These are phyloP conservation scores for Pao palembangensis DNA, from an alignment of 2,113 vertebrate genomes.

Conservation along the genomic window DNA sequence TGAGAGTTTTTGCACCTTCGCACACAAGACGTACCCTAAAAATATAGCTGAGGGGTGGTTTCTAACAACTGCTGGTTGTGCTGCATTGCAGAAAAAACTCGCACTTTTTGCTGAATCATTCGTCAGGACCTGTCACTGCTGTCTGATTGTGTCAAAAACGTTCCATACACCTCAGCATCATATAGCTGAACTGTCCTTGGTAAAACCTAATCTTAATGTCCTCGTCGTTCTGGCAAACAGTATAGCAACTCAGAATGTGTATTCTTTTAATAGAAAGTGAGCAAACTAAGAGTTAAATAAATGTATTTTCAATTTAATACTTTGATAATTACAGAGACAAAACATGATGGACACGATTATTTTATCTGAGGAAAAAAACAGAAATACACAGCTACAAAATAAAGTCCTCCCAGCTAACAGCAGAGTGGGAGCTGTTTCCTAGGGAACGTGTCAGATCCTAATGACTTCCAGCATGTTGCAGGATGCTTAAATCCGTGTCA, in stretches of 20 bases:
- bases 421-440: slow-evolving; percentile 50
- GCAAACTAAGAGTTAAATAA: slow-evolving; percentile 19
- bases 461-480: slow-evolving; percentile 43
- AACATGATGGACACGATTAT: slow-evolving; percentile 10
- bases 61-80: background rate
- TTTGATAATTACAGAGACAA: background rate
- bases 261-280: slow-evolving; percentile 34
- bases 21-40: background rate
- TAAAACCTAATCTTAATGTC: too few species aligned
- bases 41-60: background rate
- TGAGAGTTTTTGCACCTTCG: background rate
- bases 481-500: slow-evolving; percentile 38
- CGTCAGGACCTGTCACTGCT: too few species aligned
- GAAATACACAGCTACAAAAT: slow-evolving; percentile 11
- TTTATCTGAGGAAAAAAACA: slow-evolving; percentile 16
- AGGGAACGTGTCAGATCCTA: slow-evolving; percentile 45
- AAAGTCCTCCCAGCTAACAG: slow-evolving; percentile 3
- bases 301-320: slow-evolving; percentile 5
- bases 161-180: too few species aligned
- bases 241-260: too few species aligned
- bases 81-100: slow-evolving; percentile 3
- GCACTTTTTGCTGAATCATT: background rate
- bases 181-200: too few species aligned
- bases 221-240: too few species aligned
- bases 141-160: too few species aligned